Evolutionary conservation across 2,888 invertebrate species (phyloP).

Genomic region (Folsomia manolachei): DNA sequence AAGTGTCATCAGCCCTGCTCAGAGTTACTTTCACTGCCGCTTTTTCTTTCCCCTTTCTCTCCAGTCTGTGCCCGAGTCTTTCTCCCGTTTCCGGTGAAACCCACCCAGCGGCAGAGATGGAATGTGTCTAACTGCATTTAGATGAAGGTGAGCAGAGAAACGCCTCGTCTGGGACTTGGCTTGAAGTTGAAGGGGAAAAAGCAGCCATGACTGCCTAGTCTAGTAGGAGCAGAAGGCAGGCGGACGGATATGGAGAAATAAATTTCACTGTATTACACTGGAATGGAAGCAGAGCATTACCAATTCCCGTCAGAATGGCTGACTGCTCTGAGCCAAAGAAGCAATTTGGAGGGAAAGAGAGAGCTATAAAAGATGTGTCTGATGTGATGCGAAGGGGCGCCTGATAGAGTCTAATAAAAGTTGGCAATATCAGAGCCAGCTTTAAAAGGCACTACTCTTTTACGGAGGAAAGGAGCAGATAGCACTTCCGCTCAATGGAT

Average conservation of each 20-base stretch:
- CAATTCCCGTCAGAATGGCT: too few species aligned
- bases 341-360: constrained; percentile 38
- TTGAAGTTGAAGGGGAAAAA: not conserved
- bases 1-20: constrained; percentile 18
- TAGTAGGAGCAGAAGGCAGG: not conserved
- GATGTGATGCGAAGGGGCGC: constrained; percentile 48
- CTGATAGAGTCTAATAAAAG: constrained; percentile 51
- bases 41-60: constrained; percentile 9
- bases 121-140: constrained; percentile 4
- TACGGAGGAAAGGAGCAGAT: constrained; percentile 48
- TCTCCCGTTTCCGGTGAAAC: constrained; percentile 4
- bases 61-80: too few species aligned
- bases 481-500: constrained; percentile 52
- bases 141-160: constrained; percentile 13
- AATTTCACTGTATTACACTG: not conserved
- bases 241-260: not conserved
- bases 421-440: constrained; percentile 50
- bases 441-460: constrained; percentile 39
- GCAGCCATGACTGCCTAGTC: not conserved
- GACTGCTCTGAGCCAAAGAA: constrained; percentile 30
- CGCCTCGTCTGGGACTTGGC: not conserved
- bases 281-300: not conserved
- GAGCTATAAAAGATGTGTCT: constrained; percentile 47
- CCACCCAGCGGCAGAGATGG: not conserved
- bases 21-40: not conserved